phyloP scores from a whole-genome alignment of 2,797 vertebrate genomes.

The Phataginus tricuspis region DNA sequence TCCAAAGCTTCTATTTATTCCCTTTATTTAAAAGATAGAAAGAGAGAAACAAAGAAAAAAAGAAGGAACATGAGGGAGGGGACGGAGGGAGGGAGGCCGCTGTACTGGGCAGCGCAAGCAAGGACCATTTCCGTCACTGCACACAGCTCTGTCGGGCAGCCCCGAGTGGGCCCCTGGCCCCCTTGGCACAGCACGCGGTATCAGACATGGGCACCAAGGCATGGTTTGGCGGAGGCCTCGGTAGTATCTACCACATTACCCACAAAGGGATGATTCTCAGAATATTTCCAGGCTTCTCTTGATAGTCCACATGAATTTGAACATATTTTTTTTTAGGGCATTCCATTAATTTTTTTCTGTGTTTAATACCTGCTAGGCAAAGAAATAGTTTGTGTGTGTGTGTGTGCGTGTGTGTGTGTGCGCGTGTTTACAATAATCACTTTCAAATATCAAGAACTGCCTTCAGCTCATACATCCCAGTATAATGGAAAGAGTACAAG shows the following conservation, averaged over 20 bases:
- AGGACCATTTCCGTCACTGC: neutral
- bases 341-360: neutral
- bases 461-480: neutral
- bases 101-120: neutral
- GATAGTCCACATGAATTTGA: neutral
- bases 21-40: neutral
- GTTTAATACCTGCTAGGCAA: neutral
- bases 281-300: neutral
- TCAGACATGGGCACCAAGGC: neutral
- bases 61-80: neutral
- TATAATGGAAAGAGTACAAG: neutral
- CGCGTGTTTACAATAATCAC: neutral
- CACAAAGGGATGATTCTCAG: neutral
- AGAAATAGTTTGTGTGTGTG: neutral
- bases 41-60: accelerated
- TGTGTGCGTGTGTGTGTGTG: neutral
- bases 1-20: neutral
- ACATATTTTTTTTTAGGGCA: neutral
- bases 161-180: neutral
- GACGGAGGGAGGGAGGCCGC: neutral
- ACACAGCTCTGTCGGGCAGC: neutral
- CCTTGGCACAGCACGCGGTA: neutral
- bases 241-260: neutral
- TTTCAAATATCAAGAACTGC: neutral
- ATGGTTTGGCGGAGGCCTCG: neutral